Conservation (phyloP, 2,888 invertebrate genomes). For the Drosophila lutescens region DNA sequence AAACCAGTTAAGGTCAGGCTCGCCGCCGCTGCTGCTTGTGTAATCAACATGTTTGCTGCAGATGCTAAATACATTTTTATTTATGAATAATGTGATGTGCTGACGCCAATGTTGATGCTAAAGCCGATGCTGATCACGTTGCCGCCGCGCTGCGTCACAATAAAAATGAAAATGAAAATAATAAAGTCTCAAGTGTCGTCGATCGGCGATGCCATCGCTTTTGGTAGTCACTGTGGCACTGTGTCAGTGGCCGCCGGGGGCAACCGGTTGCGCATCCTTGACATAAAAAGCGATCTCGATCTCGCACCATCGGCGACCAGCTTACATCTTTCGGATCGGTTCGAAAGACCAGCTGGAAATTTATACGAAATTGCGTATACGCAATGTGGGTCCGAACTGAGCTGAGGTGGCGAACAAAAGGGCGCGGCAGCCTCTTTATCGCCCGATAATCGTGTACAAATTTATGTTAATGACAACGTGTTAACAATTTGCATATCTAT, state of each 20-base stretch:
- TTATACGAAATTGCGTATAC: constrained; percentile 67
- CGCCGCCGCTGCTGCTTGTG: constrained; percentile 52
- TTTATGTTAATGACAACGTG: constrained; percentile 52
- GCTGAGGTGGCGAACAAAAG: constrained; percentile 33
- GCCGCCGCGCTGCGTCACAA: constrained; percentile 64
- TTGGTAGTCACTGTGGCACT: constrained; percentile 65
- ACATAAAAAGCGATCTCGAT: constrained; percentile 80
- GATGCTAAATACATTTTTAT: constrained; percentile 76
- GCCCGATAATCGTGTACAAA: constrained; percentile 49
- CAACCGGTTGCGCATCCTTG: constrained; percentile 84
- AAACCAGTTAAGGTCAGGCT: constrained; percentile 77
- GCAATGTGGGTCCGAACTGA: constrained; percentile 36
- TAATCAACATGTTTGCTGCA: constrained; percentile 76
- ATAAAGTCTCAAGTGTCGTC: constrained; percentile 73
- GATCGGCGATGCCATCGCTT: constrained; percentile 35
- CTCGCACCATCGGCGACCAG: constrained; percentile 46
- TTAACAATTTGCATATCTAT: constrained; percentile 47
- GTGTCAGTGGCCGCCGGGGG: constrained; percentile 75
- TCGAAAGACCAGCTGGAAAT: constrained; percentile 30
- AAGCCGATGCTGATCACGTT: constrained; percentile 69
- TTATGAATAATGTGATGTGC: constrained; percentile 72
- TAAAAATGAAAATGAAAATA: constrained; percentile 72
- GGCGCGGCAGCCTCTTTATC: constrained; percentile 46
- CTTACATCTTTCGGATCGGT: constrained; percentile 66
- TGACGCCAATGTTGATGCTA: constrained; percentile 39